Evolutionary conservation across 2,888 invertebrate genomes (phyloP).

Genomic region (Embidobia sp.): DNA sequence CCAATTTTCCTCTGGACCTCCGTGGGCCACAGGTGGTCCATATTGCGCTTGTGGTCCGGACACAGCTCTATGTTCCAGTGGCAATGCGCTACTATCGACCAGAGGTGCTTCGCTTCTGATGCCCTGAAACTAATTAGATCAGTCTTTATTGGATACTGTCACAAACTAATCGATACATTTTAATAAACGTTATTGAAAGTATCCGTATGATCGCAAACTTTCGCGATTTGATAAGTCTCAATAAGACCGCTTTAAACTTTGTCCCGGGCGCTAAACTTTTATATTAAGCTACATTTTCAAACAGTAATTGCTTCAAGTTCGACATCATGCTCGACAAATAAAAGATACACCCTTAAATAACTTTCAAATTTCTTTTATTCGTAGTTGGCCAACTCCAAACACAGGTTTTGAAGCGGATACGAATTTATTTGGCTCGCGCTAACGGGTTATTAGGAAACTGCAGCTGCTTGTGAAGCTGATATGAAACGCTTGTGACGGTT

Average conservation of each 20-base stretch:
- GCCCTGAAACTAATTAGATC: conserved; percentile 83
- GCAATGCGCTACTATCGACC: conserved; percentile 90
- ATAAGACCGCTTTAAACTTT: no score
- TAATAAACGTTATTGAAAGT: conserved; percentile 36
- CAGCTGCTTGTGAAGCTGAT: no score
- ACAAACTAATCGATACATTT: conserved; percentile 18
- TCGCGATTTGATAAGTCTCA: conserved; percentile 14
- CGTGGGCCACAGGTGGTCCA: conserved; percentile 82
- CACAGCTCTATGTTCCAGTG: conserved; percentile 90
- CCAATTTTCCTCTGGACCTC: conserved; percentile 92
- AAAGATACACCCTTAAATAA: conserved; percentile 22
- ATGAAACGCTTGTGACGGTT: no score
- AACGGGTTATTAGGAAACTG: no score
- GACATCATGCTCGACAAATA: conserved; percentile 27
- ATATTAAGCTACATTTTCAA: conserved; percentile 34
- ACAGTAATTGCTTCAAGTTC: conserved; percentile 29
- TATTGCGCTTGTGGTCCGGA: conserved; percentile 83
- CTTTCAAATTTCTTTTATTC: conserved; percentile 15
- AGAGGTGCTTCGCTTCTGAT: conserved; percentile 89
- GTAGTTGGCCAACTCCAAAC: background rate
- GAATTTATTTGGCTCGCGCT: no score
- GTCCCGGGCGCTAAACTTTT: conserved; percentile 15
- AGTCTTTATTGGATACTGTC: conserved; percentile 7
- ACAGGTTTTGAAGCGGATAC: no score
- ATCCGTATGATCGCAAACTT: conserved; percentile 14